Conservation (phyloP, 2,888 invertebrate genomes). For the Coelinius sp. region DNA sequence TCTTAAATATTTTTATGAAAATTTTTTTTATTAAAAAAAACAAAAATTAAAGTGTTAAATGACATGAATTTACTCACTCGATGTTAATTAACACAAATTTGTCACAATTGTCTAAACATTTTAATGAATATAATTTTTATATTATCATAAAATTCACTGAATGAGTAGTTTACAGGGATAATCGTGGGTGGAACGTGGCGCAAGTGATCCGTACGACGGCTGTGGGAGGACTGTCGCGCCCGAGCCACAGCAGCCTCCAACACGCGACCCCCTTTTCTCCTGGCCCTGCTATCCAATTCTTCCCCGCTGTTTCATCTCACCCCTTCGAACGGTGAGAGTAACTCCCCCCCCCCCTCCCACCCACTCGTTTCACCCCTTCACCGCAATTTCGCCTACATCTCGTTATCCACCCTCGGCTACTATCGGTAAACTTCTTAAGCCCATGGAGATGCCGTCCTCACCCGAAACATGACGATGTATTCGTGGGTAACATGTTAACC, state of each 20-base stretch:
- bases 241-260: constrained; percentile 71
- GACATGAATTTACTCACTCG: constrained; percentile 8
- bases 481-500: constrained; percentile 14
- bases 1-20: neutral
- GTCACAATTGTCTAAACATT: too few species aligned
- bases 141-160: neutral
- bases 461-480: constrained; percentile 18
- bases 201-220: constrained; percentile 63
- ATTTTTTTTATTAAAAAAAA: constrained; percentile 5
- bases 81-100: too few species aligned
- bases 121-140: neutral
- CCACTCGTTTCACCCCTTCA: constrained; percentile 39
- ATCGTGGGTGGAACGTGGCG: constrained; percentile 18
- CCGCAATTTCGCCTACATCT: constrained; percentile 58
- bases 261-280: constrained; percentile 59
- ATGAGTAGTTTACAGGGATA: neutral
- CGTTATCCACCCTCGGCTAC: constrained; percentile 55
- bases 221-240: constrained; percentile 70
- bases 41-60: neutral
- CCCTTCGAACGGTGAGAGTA: constrained; percentile 22
- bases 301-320: constrained; percentile 22
- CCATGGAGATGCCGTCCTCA: constrained; percentile 45
- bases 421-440: constrained; percentile 54
- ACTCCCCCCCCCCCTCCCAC: constrained; percentile 36
- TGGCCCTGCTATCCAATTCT: constrained; percentile 41